A percentile compares a stretch with the other conserved stretches of the same genome.
Conservation (phyloP, 2,113 vertebrate genomes). For the Microcebus griseorufus region DNA sequence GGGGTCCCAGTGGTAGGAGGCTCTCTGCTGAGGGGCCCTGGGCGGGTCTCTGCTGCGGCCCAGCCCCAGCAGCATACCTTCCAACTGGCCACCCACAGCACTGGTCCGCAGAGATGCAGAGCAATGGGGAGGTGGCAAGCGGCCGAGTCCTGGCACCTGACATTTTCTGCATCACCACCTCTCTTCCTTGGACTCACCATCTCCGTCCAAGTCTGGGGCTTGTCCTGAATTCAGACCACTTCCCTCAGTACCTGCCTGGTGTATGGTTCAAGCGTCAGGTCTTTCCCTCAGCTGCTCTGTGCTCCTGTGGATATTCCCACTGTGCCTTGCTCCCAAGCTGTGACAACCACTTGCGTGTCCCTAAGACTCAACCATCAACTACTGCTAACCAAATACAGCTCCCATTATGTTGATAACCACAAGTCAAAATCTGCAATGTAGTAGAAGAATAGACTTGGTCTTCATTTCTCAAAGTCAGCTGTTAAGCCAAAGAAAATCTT, state of each 20-base stretch:
- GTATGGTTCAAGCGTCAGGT: background rate
- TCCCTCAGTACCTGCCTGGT: background rate
- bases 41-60: no score
- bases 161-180: no score
- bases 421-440: background rate
- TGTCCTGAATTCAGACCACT: background rate
- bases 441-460: background rate
- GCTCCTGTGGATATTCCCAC: background rate
- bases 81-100: no score
- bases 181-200: background rate
- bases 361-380: background rate
- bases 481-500: slow-evolving; percentile 31
- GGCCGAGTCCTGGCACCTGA: no score
- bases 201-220: background rate
- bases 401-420: background rate
- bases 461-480: slow-evolving; percentile 31
- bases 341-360: background rate
- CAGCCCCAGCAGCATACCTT: no score
- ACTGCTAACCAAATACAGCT: background rate
- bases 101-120: no score
- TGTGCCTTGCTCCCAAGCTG: background rate
- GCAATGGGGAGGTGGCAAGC: no score
- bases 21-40: no score
- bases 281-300: background rate
- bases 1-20: no score